Percentiles rank a stretch among this genome's conserved stretches.
Conservation (phyloP, 2,113 vertebrate species). For the Gila orcuttii region DNA sequence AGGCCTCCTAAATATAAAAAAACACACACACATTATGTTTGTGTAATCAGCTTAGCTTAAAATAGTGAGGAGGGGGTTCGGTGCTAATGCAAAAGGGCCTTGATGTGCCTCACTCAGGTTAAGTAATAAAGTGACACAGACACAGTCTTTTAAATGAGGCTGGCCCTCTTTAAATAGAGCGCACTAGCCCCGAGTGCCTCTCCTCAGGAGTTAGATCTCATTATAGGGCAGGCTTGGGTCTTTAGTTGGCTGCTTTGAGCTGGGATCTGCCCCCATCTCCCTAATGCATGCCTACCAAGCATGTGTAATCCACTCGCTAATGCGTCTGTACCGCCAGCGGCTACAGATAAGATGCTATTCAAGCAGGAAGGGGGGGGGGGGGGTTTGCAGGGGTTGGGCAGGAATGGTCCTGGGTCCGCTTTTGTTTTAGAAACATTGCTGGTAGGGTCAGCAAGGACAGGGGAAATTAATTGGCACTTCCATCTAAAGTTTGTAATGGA, state of each 20-base stretch:
- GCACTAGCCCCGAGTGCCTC: constrained; percentile 63
- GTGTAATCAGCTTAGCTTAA: constrained; percentile 81
- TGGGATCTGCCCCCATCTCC: constrained; percentile 65
- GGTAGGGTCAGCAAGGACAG: constrained; percentile 29
- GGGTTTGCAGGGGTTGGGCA: neutral
- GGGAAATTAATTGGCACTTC: constrained; percentile 42
- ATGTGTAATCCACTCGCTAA: constrained; percentile 76
- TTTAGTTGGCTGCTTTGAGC: constrained; percentile 69
- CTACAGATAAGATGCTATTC: constrained; percentile 63
- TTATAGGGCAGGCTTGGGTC: constrained; percentile 70
- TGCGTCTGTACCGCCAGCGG: constrained; percentile 64
- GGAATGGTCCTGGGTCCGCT: constrained; percentile 36
- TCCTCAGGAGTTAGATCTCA: constrained; percentile 76
- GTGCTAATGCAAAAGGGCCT: constrained; percentile 74
- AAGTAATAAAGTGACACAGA: constrained; percentile 78
- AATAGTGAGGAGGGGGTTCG: constrained; percentile 55
- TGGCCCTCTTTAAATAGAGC: constrained; percentile 71
- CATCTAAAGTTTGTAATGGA: constrained; percentile 39
- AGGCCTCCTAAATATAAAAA: constrained; percentile 24
- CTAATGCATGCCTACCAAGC: constrained; percentile 78
- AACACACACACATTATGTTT: constrained; percentile 76
- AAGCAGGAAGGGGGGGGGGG: constrained; percentile 46
- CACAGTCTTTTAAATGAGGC: constrained; percentile 66
- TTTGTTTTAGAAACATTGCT: constrained; percentile 58
- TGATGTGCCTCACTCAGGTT: constrained; percentile 73